Base-by-base conservation (phyloP, 2,113 vertebrate species). In the Pogonocichla stellata region DNA sequence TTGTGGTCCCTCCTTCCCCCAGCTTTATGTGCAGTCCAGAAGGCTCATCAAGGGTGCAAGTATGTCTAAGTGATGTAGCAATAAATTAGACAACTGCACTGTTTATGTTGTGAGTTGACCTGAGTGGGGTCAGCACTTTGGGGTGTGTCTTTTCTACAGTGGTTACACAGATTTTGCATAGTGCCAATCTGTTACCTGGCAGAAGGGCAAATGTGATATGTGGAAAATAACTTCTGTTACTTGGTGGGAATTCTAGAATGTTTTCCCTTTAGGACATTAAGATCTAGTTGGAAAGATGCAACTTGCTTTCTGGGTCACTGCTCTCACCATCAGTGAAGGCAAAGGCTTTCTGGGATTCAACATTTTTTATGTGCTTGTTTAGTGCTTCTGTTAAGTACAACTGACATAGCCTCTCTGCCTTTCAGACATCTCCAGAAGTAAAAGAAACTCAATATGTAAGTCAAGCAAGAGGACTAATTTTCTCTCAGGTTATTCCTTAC, bases 371-470 rank as follows among this genome's bases (percentile, higher is more conserved):
- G 80, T 60, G 31, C 51, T 96, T 43, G 33, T 53, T 92, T 78
- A 93, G 78, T 91, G 87, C 64, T 83, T 96, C 73, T 92, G 54
- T 87, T 83, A 82, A 96, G 80, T 20, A 91, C 56, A 74, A 62
- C 53, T 62, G 73, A 87, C 38, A 67, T 42, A 96, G 58, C 31
- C 51, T 47, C 34, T 88, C 51, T 94, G 47, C 53, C 54, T 96
- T 90, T 92, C 53, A 90, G 57, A 50, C 22, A 34, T 90, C 43
- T 88, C 71, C 67, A 66, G 47, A 61, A 94, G 81, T 61, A 94
- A 74, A 90, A 90, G 28, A 54, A 67, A 58, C 92, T 86, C 54
- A 86, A 40, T 31, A 73, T 16, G 19, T 51, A 51, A 96, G 61
- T 94, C 92, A 95, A 71, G 19, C 33, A 85, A 22, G 48, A 80